Evolutionary conservation across 2,888 invertebrate genomes (phyloP).

Genomic region (Plutella xylostella): DNA sequence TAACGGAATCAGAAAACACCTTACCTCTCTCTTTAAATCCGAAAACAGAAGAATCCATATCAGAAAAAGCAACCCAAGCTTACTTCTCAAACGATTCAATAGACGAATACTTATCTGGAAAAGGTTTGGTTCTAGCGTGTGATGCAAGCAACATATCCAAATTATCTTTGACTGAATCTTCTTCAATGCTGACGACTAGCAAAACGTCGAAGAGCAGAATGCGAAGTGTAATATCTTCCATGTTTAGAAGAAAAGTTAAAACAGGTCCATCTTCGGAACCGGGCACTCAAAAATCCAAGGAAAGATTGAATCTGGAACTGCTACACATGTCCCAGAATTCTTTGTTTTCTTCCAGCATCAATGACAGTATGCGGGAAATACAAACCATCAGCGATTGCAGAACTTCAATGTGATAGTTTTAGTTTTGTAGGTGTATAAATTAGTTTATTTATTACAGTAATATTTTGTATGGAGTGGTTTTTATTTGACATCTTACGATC

Average conservation of each 20-base stretch:
- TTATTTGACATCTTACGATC: too few relatives aligned
- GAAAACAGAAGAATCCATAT: not conserved
- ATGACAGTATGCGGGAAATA: conserved; percentile 18
- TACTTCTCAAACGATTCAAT: conserved; percentile 49
- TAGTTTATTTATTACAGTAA: too few relatives aligned
- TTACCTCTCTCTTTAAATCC: not conserved
- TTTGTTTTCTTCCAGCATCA: conserved; percentile 34
- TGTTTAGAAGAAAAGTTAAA: conserved; percentile 32
- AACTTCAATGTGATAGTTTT: too few relatives aligned
- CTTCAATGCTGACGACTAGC: conserved; percentile 22
- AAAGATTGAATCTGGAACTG: conserved; percentile 42
- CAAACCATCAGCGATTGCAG: too few relatives aligned
- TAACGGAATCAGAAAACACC: not conserved
- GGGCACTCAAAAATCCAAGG: conserved; percentile 27
- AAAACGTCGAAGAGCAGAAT: conserved; percentile 48
- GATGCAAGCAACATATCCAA: conserved; percentile 37
- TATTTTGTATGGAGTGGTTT: too few relatives aligned
- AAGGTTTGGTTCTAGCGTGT: conserved; percentile 44
- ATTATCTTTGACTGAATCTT: conserved; percentile 26
- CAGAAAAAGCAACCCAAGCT: conserved; percentile 28
- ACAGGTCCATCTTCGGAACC: conserved; percentile 39
- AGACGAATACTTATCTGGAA: conserved; percentile 47
- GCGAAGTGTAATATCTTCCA: conserved; percentile 32
- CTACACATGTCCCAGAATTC: conserved; percentile 45
- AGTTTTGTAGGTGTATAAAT: too few relatives aligned